Conservation (phyloP, 2,888 invertebrate genomes). For the Mythimna loreyi region DNA sequence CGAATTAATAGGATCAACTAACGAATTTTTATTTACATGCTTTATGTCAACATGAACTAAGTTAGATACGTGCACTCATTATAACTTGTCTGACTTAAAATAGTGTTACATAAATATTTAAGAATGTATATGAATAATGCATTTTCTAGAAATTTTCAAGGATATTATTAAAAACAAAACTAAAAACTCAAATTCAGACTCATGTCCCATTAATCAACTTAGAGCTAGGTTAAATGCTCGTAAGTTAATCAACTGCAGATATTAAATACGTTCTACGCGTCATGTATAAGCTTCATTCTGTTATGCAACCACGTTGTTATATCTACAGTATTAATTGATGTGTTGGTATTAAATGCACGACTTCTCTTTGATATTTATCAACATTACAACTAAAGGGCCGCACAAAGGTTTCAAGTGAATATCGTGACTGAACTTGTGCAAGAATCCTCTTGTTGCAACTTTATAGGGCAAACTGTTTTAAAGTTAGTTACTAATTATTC, state of each 20-base stretch:
- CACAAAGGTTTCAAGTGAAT: conserved; percentile 46
- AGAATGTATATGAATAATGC: neutral
- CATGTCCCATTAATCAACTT: too few relatives aligned
- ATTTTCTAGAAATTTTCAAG: neutral
- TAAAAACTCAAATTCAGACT: neutral
- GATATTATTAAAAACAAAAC: neutral
- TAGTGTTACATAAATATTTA: neutral
- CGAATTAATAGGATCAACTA: too few relatives aligned
- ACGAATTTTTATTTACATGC: too few relatives aligned
- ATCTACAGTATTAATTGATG: conserved; percentile 15
- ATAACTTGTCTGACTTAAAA: neutral
- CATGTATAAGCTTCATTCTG: neutral
- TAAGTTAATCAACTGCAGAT: neutral
- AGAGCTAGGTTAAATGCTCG: too few relatives aligned
- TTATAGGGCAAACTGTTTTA: conserved; percentile 28
- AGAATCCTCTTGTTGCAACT: conserved; percentile 37
- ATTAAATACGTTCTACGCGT: neutral
- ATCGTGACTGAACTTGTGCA: conserved; percentile 62
- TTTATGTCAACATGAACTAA: neutral
- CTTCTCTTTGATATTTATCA: conserved; percentile 45
- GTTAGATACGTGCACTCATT: neutral
- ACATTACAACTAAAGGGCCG: conserved; percentile 44
- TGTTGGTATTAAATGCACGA: conserved; percentile 48
- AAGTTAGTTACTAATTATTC: neutral
- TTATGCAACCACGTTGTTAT: conserved; percentile 1